Conservation (phyloP, 2,888 invertebrate genomes). For the Hoplodrina blanda region DNA sequence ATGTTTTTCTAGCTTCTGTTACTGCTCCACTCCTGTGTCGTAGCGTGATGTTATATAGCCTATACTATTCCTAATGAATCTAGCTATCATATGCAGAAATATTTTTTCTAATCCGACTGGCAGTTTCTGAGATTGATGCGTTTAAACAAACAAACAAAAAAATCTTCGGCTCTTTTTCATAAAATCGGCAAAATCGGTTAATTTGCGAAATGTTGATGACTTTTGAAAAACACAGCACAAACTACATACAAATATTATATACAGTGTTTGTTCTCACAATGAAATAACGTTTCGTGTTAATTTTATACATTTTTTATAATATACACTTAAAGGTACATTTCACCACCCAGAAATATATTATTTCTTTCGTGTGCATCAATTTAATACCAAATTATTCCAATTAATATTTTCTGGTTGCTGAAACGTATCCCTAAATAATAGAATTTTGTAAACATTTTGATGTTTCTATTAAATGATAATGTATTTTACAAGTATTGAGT, state of each 20-base stretch:
- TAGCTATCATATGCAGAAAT: too few species aligned
- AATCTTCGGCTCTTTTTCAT: too few species aligned
- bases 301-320: conserved; percentile 48
- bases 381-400: conserved; percentile 39
- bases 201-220: conserved; percentile 19
- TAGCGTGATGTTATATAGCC: too few species aligned
- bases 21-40: too few species aligned
- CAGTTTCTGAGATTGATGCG: too few species aligned
- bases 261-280: conserved; percentile 29
- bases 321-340: conserved; percentile 39
- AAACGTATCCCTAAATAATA: conserved; percentile 13
- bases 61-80: too few species aligned
- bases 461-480: conserved; percentile 62
- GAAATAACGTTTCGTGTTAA: conserved; percentile 33
- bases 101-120: too few species aligned
- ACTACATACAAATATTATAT: conserved; percentile 14
- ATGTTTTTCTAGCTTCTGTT: too few species aligned
- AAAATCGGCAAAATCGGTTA: too few species aligned
- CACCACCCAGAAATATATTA: conserved; percentile 9
- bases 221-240: conserved; percentile 38
- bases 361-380: conserved; percentile 28
- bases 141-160: too few species aligned
- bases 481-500: conserved; percentile 67
- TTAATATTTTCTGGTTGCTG: conserved; percentile 20
- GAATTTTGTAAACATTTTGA: conserved; percentile 52